phyloP scores from a whole-genome alignment of 2,797 vertebrate genomes.

The Cebuella pygmaea region DNA sequence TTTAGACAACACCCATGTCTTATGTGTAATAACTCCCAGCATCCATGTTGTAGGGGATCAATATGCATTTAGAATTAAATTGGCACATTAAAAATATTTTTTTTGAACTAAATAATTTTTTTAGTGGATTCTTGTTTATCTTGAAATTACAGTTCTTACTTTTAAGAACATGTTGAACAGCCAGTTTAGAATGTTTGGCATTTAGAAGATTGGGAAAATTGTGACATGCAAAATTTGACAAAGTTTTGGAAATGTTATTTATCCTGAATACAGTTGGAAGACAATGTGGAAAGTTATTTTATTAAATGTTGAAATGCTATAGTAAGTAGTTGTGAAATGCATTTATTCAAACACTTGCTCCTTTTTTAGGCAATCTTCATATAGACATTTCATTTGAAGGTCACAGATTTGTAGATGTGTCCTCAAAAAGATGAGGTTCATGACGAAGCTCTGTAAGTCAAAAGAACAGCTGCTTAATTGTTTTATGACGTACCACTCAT shows the following conservation, averaged over 20 bases:
- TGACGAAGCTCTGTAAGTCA: slow-evolving; percentile 40
- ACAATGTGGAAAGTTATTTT: background rate
- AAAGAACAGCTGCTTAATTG: slow-evolving; percentile 56
- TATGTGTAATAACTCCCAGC: background rate
- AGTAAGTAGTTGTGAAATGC: background rate
- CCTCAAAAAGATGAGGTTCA: background rate
- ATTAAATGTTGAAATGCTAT: slow-evolving; percentile 19
- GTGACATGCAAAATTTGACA: slow-evolving; percentile 8
- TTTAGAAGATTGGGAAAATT: slow-evolving; percentile 30
- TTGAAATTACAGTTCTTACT: slow-evolving; percentile 28
- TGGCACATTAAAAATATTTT: background rate
- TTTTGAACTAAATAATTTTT: background rate
- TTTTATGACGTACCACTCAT: slow-evolving; percentile 60
- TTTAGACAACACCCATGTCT: background rate
- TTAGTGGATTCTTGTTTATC: background rate
- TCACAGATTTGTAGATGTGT: slow-evolving; percentile 23
- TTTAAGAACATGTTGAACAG: background rate
- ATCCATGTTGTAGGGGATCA: background rate
- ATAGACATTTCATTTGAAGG: slow-evolving; percentile 27
- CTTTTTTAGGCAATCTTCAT: background rate
- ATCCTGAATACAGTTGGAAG: background rate
- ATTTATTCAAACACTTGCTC: background rate
- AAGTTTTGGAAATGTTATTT: background rate
- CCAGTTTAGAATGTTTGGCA: slow-evolving; percentile 16
- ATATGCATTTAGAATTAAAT: background rate